Base-by-base conservation (phyloP, 2,888 invertebrate genomes). In the Hyles lineata region DNA sequence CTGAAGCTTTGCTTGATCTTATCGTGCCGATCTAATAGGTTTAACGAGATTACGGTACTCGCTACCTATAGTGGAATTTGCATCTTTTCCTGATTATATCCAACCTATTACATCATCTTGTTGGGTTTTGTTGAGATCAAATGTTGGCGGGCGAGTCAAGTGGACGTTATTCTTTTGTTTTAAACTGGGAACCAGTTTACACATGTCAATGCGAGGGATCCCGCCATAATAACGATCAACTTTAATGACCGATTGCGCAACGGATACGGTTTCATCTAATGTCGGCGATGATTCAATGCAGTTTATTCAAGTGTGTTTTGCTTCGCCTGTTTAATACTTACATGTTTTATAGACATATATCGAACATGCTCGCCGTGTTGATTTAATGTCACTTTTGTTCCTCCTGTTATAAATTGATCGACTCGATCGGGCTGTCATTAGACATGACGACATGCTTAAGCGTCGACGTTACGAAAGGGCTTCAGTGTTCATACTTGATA, bases 11-110 rank as follows among this genome's bases (percentile, higher is more conserved):
- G 83, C 83, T 82, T 84, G 89, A 90, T 90, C 82, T 86, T 89
- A 90, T 91, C 90, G 86, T 79, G 78, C 82, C 85, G 84, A 87
- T 89, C 87, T 89, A 89, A 91, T 89, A 87, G 87, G 86, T 89
- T 89, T 90, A 91, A 91, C 89, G 87, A 90, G 90, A 91, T 92
- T 89, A 90, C 92, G 90, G 92, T 89, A 91, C 50, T 23, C 23
- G 11, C 50, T 50, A 17, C 84, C 82, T 80, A 79, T 82, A 79
- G 76, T 83, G 82, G 83, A 82, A 89, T 89, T 88, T 86, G 85
- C 85, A 87, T 88, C 84, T 84, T 83, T 85, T 84, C 87, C 86
- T 84, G 82, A 82, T 67, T 67, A 67, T 50, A 43, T 67, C 17
- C 43, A 43, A 43, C 23, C 60, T 50, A 67, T 50, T 23, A 67